Conservation (phyloP, 2,797 vertebrate genomes). For the Manis pentadactyla region DNA sequence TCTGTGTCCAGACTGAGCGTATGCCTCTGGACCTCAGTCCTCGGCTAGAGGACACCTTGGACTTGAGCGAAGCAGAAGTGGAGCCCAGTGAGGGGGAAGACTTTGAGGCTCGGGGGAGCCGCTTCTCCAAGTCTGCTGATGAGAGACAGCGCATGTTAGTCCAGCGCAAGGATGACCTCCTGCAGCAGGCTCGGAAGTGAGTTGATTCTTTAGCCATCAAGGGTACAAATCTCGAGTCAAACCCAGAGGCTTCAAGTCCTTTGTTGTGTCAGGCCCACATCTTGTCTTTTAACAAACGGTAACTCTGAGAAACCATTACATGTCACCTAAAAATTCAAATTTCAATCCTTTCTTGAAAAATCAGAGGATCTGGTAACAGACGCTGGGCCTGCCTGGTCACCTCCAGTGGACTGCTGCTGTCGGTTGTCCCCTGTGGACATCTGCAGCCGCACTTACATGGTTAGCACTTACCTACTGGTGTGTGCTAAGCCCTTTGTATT, state of each 20-base stretch:
- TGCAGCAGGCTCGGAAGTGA: constrained; percentile 96
- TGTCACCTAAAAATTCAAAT: not conserved
- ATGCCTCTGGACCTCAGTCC: constrained; percentile 87
- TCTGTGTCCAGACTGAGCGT: constrained; percentile 88
- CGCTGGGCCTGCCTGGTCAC: not conserved
- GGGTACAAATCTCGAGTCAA: accelerated
- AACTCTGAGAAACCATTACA: not conserved
- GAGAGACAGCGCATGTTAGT: constrained; percentile 97
- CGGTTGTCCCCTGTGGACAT: accelerated
- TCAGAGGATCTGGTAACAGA: not conserved
- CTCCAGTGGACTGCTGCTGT: accelerated
- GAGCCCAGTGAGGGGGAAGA: constrained; percentile 89
- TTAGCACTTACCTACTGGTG: accelerated
- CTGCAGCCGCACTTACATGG: accelerated
- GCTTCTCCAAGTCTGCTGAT: constrained; percentile 98
- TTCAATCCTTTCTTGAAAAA: not conserved
- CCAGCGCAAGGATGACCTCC: constrained; percentile 96
- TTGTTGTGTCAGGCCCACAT: accelerated
- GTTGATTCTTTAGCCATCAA: accelerated
- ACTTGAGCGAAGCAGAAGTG: constrained; percentile 88
- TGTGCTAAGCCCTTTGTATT: not conserved
- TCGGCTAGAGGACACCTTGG: constrained; percentile 88
- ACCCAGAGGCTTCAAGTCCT: not conserved
- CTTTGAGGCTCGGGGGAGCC: constrained; percentile 95
- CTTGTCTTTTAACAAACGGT: not conserved